Percentiles rank a stretch among this genome's conserved stretches.
Evolutionary conservation across 35 echinoderm and acorn worm species (phyloP).

Genomic region (Ophioderma brevispina): DNA sequence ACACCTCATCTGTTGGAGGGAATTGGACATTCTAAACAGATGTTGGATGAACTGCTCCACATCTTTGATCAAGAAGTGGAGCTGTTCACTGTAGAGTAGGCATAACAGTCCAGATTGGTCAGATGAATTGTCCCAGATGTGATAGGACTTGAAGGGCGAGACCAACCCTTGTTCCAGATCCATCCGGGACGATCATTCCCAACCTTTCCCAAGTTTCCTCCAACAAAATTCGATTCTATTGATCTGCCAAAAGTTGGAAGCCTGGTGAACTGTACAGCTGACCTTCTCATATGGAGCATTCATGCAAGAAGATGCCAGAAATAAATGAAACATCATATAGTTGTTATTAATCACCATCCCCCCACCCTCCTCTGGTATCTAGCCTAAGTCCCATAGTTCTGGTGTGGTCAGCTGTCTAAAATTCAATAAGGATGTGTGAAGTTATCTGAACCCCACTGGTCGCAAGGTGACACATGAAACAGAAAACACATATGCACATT

Average conservation of each 20-base stretch:
- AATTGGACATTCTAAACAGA: neutral
- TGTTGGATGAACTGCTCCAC: conserved; percentile 4
- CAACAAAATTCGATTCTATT: neutral
- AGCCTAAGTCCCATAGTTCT: neutral
- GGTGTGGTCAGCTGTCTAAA: neutral
- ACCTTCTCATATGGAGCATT: neutral
- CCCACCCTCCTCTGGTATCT: neutral
- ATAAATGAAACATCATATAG: neutral
- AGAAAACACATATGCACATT: too few species aligned
- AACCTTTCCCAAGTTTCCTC: neutral
- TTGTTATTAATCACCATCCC: neutral
- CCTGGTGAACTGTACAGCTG: neutral
- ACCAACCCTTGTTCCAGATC: neutral
- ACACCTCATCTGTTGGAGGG: neutral
- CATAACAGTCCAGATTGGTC: neutral
- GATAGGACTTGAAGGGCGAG: neutral
- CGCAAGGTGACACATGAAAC: too few species aligned
- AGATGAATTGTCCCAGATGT: neutral
- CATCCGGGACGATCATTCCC: neutral
- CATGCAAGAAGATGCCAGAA: neutral
- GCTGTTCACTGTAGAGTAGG: neutral
- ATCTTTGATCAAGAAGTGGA: neutral
- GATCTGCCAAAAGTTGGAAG: neutral
- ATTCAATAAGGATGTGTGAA: too few species aligned
- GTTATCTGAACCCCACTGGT: too few species aligned